Base-by-base conservation (phyloP, 2,797 vertebrate genomes). In the Bradypodion ventrale region DNA sequence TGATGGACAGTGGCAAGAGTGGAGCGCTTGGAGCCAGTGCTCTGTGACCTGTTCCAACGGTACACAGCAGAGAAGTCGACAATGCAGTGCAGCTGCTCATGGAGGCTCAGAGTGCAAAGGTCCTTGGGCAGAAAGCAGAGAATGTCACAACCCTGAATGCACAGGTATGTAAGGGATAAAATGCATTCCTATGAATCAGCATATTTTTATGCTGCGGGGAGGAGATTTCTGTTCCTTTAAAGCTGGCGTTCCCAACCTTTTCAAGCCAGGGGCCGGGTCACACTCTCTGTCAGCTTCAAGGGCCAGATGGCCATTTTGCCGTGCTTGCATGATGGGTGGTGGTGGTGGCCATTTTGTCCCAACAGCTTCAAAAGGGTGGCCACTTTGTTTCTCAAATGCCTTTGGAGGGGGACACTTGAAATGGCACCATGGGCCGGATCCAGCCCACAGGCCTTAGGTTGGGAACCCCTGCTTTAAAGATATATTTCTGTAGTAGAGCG, bases 1-100 rank as follows among this genome's bases (percentile, higher is more conserved):
- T 92, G 99, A 99, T 59, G 99, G 99, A 83, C 98, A 99, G 95
- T 99, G 99, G 99, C 98, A 99, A 91, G 99, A 99, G 93, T 99
- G 99, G 99, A 99, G 97, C 90, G 93, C 97, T 1, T 99, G 99
- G 99, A 99, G 98, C 92, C 98, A 98, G 93, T 99, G 99, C 93
- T 99, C 99, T 1, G 99, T 99, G 95, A 99, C 98, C 32, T 99
- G 99, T 94, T 98, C 99, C 82, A 99, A 99, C 15, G 99, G 99
- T 90, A 99, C 99, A 29, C 98, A 99, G 95, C 98, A 99, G 96
- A 96, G 99, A 89, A 99, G 97, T 93, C 95, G 99, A 85, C 98
- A 99, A 93, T 99, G 98, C 91, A 98, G 98, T 0, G 98, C 98
- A 0, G 98, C 99, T 0, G 98, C 99, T 66, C 98, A 99, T 1